Base-by-base conservation (phyloP, 2,888 invertebrate genomes). In the Xanthia icteritia region DNA sequence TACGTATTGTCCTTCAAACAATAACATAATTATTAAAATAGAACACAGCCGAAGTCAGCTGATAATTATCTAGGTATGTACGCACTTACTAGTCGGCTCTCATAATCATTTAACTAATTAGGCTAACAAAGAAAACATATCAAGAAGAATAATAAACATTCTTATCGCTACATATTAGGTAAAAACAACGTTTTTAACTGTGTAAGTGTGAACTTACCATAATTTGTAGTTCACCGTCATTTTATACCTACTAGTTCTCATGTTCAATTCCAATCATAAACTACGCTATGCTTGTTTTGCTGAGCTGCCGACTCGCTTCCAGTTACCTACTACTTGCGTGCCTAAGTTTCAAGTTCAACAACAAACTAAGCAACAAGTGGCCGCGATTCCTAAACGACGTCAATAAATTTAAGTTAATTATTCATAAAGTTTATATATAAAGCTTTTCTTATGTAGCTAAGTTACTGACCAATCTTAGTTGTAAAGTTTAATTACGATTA, bases 71-170 rank as follows among this genome's bases (percentile, higher is more conserved):
- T 51, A 51, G 5, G 36, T 36, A 27, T 39, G 27, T 67, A 73
- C 72, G 65, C 73, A 81, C 63, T 63, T 39, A 74, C 13, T 66
- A 77, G 70, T 75, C 60, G 54, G 15, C 42, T 51, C 61, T 77
- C 70, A 23, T 78, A 84, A 81, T 83, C 58, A 77, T 82, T 17
- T 69, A 77, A 70, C 48, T 81, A 78, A 84, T 84, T 84, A 84
- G 63, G 74, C 48, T 82, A 61, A 81, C 81, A 71, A 84, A 77
- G 81, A 83, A 77, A 80, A 70, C 63, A 73, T 75, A 69, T 54
- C 71, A 83, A 58, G 36, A 45, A 75, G 20, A 75, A 23, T 45
- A 75, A 31, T 68, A 81, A 70, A 69, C 69, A 73, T 78, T 63
- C 72, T 31, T 66, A 61, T 42, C 31, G 15, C 58, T 71, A 15